phyloP scores from a whole-genome alignment of 2,113 vertebrate species.

The Laterallus jamaicensis region DNA sequence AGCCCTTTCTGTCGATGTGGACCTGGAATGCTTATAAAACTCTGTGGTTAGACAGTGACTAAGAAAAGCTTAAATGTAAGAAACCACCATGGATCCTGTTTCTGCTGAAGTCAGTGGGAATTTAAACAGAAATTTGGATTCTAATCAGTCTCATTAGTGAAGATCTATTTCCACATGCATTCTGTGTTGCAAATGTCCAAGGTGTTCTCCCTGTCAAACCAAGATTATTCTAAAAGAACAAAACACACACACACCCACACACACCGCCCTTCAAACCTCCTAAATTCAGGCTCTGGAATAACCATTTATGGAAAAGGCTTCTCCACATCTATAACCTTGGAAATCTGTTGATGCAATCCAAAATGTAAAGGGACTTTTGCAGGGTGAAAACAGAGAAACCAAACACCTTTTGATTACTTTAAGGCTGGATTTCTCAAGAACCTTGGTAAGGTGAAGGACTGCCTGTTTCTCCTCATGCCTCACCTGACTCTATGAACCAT shows the following conservation, averaged over 20 bases:
- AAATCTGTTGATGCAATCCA: not conserved
- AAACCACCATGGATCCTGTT: constrained; percentile 12
- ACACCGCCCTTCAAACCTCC: too few species aligned
- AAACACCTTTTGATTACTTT: not conserved
- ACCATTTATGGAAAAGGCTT: not conserved
- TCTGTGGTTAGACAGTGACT: constrained; percentile 11
- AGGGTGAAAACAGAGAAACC: not conserved
- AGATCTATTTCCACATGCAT: not conserved
- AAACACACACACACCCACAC: too few species aligned
- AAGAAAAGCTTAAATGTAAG: constrained; percentile 8
- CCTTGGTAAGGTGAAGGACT: not conserved
- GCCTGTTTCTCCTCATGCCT: not conserved
- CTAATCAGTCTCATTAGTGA: not conserved
- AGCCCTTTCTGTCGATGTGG: not conserved
- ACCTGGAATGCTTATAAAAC: not conserved
- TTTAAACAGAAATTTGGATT: not conserved
- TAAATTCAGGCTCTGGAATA: not conserved
- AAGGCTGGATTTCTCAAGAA: not conserved
- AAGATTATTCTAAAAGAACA: not conserved
- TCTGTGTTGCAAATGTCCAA: not conserved
- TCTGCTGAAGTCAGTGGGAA: constrained; percentile 52
- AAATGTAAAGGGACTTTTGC: not conserved
- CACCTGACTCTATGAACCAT: not conserved
- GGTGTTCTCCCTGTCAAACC: not conserved
- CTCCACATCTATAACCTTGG: not conserved